These are phyloP conservation scores for Phyllostomus hastatus DNA, from an alignment of 2,113 vertebrate genomes.

Conservation along the genomic window DNA sequence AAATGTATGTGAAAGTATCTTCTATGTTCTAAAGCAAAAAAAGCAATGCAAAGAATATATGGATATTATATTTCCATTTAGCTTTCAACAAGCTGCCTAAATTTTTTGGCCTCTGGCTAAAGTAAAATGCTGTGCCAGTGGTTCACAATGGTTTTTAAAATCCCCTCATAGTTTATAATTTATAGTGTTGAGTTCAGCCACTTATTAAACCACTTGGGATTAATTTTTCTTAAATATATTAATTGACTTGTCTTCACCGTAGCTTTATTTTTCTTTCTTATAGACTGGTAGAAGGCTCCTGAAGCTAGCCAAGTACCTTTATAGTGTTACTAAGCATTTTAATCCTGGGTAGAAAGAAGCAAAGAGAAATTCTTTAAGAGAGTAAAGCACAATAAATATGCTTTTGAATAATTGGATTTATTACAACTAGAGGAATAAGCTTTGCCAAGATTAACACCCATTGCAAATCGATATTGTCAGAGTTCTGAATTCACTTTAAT, in stretches of 20 bases:
- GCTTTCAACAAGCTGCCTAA: not conserved
- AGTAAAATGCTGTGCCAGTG: not conserved
- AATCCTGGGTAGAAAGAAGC: constrained; percentile 16
- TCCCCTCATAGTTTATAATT: not conserved
- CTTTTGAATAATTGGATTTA: constrained; percentile 36
- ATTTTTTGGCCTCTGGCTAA: not conserved
- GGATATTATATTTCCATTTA: not conserved
- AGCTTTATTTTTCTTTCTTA: constrained; percentile 32
- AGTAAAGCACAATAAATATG: constrained; percentile 4
- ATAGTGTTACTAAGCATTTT: constrained; percentile 39
- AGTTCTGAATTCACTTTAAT: not conserved
- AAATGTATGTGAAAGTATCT: not conserved
- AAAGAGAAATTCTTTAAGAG: constrained; percentile 32
- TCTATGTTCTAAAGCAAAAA: not conserved
- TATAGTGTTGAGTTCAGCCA: constrained; percentile 31
- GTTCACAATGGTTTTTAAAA: constrained; percentile 36
- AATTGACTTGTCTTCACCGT: constrained; percentile 48
- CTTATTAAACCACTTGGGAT: constrained; percentile 39
- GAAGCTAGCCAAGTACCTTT: constrained; percentile 35
- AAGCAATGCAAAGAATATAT: not conserved
- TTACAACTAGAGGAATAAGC: constrained; percentile 9
- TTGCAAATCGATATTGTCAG: not conserved
- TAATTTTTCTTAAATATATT: constrained; percentile 50
- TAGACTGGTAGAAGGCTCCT: not conserved
- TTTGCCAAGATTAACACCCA: constrained; percentile 34